phyloP scores from a whole-genome alignment of 2,888 invertebrate genomes.

The Chrysolina oricalcia region DNA sequence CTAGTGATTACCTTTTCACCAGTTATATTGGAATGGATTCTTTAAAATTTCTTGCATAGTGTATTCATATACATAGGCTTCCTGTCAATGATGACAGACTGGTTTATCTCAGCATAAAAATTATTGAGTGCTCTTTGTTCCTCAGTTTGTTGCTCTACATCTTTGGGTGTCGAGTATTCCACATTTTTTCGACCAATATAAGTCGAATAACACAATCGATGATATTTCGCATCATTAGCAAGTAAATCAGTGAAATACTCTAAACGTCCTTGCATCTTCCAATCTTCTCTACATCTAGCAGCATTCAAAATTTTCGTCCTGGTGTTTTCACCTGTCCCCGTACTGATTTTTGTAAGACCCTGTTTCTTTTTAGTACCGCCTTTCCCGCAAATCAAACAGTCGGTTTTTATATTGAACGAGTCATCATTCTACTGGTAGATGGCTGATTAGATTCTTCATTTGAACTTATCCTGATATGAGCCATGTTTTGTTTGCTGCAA shows the following conservation, averaged over 20 bases:
- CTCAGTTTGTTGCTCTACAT: conserved; percentile 18
- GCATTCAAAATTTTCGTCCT: conserved; percentile 27
- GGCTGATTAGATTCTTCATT: conserved; percentile 17
- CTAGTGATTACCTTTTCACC: conserved; percentile 7
- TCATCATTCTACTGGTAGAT: conserved; percentile 29
- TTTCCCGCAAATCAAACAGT: conserved; percentile 21
- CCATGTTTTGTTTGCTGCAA: conserved; percentile 23
- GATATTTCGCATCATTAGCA: conserved; percentile 27
- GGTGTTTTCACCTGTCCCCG: conserved; percentile 22
- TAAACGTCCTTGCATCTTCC: conserved; percentile 22
- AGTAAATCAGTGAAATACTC: conserved; percentile 24
- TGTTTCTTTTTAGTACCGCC: conserved; percentile 29
- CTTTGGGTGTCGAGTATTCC: conserved; percentile 23
- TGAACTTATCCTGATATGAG: conserved; percentile 16
- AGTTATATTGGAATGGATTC: conserved; percentile 1
- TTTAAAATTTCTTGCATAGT: conserved; percentile 1
- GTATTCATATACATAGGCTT: conserved; percentile 24
- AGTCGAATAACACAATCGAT: conserved; percentile 28
- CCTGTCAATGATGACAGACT: conserved; percentile 23
- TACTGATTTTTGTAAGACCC: conserved; percentile 29
- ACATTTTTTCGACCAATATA: conserved; percentile 26
- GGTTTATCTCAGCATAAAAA: conserved; percentile 28
- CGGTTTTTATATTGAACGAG: conserved; percentile 26
- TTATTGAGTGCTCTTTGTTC: conserved; percentile 20
- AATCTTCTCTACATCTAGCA: conserved; percentile 23